Percentiles rank a stretch among this genome's conserved stretches.
phyloP scores from a whole-genome alignment of 2,797 vertebrate species.

The Sebastolobus altivelis region DNA sequence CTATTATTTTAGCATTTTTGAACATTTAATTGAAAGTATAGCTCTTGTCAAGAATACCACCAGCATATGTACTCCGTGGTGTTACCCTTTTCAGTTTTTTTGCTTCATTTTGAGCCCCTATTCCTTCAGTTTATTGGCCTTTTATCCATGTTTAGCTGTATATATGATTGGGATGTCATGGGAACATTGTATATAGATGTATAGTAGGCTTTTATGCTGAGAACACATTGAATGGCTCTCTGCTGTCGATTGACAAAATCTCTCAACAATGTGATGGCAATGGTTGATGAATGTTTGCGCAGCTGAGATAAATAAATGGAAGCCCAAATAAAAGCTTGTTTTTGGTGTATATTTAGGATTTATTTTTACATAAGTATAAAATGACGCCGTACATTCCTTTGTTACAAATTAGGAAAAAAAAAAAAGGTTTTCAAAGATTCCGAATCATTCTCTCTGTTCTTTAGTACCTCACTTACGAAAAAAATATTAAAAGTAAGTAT shows the following conservation, averaged over 20 bases:
- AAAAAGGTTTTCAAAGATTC: no score
- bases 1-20: slow-evolving; percentile 3
- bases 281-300: slow-evolving; percentile 38
- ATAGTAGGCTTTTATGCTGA: slow-evolving; percentile 70
- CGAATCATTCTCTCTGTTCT: no score
- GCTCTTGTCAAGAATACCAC: slow-evolving; percentile 10
- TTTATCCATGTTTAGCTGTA: slow-evolving; percentile 64
- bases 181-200: slow-evolving; percentile 80
- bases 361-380: background rate
- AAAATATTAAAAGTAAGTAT: no score
- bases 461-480: no score
- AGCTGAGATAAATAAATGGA: slow-evolving; percentile 67
- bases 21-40: slow-evolving; percentile 9
- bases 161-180: slow-evolving; percentile 45
- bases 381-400: background rate
- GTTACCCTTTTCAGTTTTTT: slow-evolving; percentile 12
- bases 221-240: slow-evolving; percentile 44
- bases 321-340: slow-evolving; percentile 3
- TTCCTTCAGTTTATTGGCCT: slow-evolving; percentile 37
- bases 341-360: background rate
- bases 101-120: slow-evolving; percentile 9
- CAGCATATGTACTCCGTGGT: slow-evolving; percentile 28
- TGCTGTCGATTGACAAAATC: slow-evolving; percentile 52
- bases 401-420: background rate
- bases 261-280: slow-evolving; percentile 34